Conservation (phyloP, 2,113 vertebrate genomes). For the Thermophis baileyi region DNA sequence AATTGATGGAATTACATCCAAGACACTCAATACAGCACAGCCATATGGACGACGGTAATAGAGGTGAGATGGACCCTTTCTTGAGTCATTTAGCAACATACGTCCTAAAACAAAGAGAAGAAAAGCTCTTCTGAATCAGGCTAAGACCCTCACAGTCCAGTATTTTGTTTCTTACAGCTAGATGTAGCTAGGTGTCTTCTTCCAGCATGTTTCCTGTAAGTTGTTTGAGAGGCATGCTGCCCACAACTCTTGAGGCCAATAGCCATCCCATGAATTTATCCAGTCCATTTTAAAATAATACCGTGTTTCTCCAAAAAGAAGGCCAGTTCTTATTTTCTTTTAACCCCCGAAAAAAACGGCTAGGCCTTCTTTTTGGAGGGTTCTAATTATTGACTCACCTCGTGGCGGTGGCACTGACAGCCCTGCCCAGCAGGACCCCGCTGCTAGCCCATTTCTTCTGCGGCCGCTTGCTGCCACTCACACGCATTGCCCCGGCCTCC, state of each 20-base stretch:
- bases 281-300: not conserved
- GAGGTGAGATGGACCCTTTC: constrained; percentile 88
- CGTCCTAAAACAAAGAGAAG: constrained; percentile 71
- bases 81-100: constrained; percentile 93
- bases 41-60: constrained; percentile 92
- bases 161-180: not conserved
- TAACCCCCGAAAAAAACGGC: too few species aligned
- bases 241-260: not conserved
- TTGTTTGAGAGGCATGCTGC: not conserved
- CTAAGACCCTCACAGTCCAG: not conserved
- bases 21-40: constrained; percentile 88
- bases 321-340: too few species aligned
- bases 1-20: constrained; percentile 89
- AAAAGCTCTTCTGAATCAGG: not conserved
- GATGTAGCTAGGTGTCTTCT: not conserved
- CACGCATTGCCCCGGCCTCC: too few species aligned
- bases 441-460: too few species aligned
- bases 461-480: too few species aligned
- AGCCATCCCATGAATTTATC: not conserved
- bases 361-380: too few species aligned
- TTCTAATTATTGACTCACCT: too few species aligned
- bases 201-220: not conserved
- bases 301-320: too few species aligned
- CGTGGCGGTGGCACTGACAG: too few species aligned
- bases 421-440: too few species aligned